These are phyloP conservation scores for Rhagologus leucostigma DNA, from an alignment of 2,113 vertebrate genomes.

Conservation along the genomic window DNA sequence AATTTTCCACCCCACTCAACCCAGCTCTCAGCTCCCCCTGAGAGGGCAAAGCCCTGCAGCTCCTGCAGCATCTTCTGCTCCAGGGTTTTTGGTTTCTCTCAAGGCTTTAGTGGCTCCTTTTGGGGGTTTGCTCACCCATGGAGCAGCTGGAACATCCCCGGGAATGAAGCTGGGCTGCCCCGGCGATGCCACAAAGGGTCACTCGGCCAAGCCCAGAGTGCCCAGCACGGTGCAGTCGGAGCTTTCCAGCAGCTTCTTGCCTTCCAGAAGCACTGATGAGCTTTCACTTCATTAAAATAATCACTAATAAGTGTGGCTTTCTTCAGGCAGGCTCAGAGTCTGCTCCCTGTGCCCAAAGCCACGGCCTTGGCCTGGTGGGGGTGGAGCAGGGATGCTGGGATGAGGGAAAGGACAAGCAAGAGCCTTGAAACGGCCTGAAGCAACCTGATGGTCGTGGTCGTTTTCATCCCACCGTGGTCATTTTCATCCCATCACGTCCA, in stretches of 20 bases:
- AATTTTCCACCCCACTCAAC: not conserved
- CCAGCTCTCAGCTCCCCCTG: not conserved
- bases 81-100: not conserved
- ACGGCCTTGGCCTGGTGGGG: not conserved
- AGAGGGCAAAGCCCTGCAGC: not conserved
- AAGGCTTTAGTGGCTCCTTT: not conserved
- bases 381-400: not conserved
- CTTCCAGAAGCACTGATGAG: not conserved
- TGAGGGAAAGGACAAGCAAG: not conserved
- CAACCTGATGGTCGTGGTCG: fast-evolving
- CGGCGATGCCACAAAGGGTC: not conserved
- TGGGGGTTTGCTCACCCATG: fast-evolving
- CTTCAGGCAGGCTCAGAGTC: not conserved
- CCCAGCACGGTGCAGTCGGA: fast-evolving
- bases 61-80: not conserved
- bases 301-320: not conserved
- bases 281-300: not conserved
- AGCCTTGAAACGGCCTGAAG: not conserved
- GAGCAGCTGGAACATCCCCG: not conserved
- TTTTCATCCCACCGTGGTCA: not conserved
- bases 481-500: fast-evolving
- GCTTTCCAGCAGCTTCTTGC: not conserved
- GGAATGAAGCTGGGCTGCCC: not conserved
- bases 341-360: not conserved
- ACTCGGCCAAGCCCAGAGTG: not conserved